Evolutionary conservation across 2,113 vertebrate genomes (phyloP).

Genomic region (Furnarius figulus): DNA sequence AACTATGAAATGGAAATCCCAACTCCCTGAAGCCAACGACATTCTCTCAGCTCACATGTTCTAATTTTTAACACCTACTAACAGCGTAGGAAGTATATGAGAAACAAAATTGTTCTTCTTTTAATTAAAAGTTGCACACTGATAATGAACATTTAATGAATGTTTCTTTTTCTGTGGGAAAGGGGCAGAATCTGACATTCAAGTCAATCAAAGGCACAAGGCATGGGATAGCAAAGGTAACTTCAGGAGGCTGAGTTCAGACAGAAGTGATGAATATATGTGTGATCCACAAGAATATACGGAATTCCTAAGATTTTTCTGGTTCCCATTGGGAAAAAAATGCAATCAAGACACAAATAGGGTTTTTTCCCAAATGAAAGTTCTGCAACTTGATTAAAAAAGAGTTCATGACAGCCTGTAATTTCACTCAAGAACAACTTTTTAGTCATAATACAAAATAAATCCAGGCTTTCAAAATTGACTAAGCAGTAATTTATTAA

Average conservation of each 20-base stretch:
- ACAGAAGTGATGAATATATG: neutral
- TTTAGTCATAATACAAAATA: neutral
- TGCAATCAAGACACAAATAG: neutral
- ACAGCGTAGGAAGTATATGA: neutral
- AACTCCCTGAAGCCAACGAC: neutral
- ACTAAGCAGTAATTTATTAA: neutral
- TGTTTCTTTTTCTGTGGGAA: neutral
- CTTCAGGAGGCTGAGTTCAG: neutral
- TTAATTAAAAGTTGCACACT: neutral
- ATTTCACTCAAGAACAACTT: neutral
- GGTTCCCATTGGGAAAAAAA: neutral
- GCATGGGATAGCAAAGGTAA: neutral
- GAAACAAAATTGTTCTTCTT: neutral
- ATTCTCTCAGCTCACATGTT: neutral
- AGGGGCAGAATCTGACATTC: neutral
- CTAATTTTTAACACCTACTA: neutral
- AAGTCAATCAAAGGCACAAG: neutral
- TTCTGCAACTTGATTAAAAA: neutral
- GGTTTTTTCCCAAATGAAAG: neutral
- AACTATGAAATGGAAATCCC: constrained; percentile 14
- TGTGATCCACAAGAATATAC: neutral
- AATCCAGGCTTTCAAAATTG: neutral
- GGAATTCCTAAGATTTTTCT: neutral
- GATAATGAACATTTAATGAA: neutral
- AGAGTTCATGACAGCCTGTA: neutral